Base-by-base conservation (phyloP, 2,797 vertebrate species). In the Melanotaenia pygmaea region DNA sequence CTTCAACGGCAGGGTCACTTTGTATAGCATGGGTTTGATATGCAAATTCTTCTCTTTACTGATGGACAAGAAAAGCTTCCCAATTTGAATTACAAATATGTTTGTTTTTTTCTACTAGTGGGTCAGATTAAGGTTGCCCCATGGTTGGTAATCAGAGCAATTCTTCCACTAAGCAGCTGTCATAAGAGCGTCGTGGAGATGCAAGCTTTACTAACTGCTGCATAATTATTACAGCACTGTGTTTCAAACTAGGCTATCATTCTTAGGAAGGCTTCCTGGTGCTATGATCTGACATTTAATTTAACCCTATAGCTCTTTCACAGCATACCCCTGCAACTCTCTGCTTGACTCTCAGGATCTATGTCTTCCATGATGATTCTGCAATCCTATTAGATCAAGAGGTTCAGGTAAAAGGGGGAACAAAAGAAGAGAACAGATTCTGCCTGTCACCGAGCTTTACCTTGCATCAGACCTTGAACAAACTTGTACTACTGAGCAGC, bases 61-160 rank as follows among this genome's bases (percentile, higher is more conserved):
- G 78, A 82, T 38, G 56, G 73, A 90, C 86, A 86, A 74, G 82
- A 80, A 56, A 88, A 76, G 84, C 84, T 86, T 85, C 79, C 78
- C 67, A 62, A 37, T 47, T 53, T 86, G 65, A 87, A 87, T 86
- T 74, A 87, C 85, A 35, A 60, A 81, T 79, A 72, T 26, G 45
- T 40, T 71, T 59, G 63, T 71, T 76, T 47, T 70, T 28, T 28
- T 61, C 43, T 7, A 69, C 43, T 57, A 51, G 35, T 74, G 51
- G 53, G 58, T 79, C 43, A 73, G 59, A 81, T 69, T 40, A 76
- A 78, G 72, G 45, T 68, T 26, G 59, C 43, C 71, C 65, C 64
- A 43, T 37, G n/a, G 51, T 20, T 32, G 3, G 63, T 68, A 78
- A 74, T 79, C 64, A 69, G 54, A 34, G 67, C 6, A 18, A 64